A percentile compares a stretch with the other conserved stretches of the same genome.
Evolutionary conservation across 2,797 vertebrate genomes (phyloP).

Genomic region (Momotus momota): DNA sequence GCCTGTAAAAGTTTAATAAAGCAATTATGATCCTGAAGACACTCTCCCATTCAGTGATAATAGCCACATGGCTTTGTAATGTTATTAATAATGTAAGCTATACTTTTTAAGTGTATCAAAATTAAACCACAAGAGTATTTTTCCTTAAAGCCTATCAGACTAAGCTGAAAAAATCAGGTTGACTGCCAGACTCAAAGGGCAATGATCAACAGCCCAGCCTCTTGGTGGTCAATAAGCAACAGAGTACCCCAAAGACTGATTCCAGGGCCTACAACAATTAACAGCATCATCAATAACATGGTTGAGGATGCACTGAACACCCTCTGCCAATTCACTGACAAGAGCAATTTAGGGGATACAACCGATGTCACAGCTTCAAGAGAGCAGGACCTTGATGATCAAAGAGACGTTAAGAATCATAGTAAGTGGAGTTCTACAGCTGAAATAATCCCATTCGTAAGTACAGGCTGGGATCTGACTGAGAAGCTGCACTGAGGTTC

Average conservation of each 20-base stretch:
- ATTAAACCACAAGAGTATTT: not conserved
- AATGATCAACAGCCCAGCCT: not conserved
- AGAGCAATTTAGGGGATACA: not conserved
- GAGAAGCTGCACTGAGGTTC: not conserved
- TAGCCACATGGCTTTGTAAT: not conserved
- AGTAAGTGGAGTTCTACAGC: not conserved
- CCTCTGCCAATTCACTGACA: not conserved
- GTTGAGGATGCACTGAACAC: not conserved
- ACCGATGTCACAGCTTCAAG: not conserved
- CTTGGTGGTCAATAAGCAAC: not conserved
- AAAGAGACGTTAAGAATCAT: not conserved
- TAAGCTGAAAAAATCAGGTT: not conserved
- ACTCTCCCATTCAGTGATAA: not conserved
- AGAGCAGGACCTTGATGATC: not conserved
- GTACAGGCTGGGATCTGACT: not conserved
- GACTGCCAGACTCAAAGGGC: not conserved
- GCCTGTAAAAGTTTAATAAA: not conserved
- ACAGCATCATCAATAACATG: not conserved
- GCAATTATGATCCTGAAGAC: not conserved
- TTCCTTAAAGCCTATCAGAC: not conserved
- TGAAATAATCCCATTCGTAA: not conserved
- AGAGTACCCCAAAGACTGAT: not conserved
- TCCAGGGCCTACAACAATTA: fast-evolving
- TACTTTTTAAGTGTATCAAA: not conserved
- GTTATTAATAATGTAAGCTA: not conserved